Conservation (phyloP, 2,113 vertebrate genomes). For the Mobula birostris region DNA sequence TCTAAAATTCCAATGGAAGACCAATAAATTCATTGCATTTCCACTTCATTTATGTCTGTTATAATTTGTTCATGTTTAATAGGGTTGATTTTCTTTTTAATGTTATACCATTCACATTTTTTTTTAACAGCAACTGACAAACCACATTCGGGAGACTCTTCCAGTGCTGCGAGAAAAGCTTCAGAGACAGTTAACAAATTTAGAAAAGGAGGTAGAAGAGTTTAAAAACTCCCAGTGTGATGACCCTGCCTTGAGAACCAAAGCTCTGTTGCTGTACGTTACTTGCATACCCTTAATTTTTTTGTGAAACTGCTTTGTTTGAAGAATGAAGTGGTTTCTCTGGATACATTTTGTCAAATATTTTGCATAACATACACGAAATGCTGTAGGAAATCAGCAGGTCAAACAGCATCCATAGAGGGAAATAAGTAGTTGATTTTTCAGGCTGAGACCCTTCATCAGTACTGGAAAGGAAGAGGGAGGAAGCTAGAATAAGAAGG, state of each 20-base stretch:
- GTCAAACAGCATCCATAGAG: too few relatives aligned
- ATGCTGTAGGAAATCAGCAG: too few relatives aligned
- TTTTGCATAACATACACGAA: too few relatives aligned
- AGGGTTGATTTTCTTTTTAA: not conserved
- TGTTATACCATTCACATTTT: constrained; percentile 16
- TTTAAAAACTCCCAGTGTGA: constrained; percentile 72
- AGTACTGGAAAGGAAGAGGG: too few relatives aligned
- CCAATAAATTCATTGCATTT: not conserved
- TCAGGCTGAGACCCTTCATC: too few relatives aligned
- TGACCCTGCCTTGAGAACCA: constrained; percentile 75
- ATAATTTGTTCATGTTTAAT: too few relatives aligned
- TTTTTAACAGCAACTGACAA: constrained; percentile 77
- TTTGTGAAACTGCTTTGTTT: not conserved
- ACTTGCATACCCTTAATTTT: not conserved
- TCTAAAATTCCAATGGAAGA: not conserved
- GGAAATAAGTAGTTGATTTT: too few relatives aligned
- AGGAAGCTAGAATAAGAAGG: too few relatives aligned
- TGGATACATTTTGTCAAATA: not conserved
- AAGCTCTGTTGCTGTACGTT: constrained; percentile 79
- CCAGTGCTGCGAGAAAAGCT: constrained; percentile 74
- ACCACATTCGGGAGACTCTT: constrained; percentile 81
- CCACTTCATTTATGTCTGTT: not conserved
- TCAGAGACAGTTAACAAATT: constrained; percentile 67
- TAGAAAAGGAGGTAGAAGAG: constrained; percentile 77
- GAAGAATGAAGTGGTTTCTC: not conserved